Evolutionary conservation across 2,888 invertebrate species (phyloP).

Genomic region (Hydraecia micacea): DNA sequence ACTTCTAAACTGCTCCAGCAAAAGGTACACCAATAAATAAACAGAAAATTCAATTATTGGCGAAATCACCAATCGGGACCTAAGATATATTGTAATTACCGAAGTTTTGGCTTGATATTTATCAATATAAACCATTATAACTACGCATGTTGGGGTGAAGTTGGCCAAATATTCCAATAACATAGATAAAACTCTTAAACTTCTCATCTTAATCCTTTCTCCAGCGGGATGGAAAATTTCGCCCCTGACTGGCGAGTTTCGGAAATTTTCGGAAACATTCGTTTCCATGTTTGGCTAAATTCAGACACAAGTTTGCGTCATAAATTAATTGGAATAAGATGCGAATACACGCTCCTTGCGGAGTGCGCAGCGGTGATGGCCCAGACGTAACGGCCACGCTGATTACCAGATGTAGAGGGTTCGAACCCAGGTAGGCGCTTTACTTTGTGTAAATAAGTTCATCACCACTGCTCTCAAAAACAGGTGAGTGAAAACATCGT

Average conservation of each 20-base stretch:
- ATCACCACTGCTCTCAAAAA: neutral
- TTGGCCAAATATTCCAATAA: constrained; percentile 65
- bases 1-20: neutral
- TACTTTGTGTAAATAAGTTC: neutral
- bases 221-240: constrained; percentile 66
- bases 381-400: fast-evolving
- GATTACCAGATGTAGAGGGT: neutral
- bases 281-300: constrained; percentile 39
- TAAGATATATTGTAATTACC: constrained; percentile 63
- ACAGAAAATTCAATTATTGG: constrained; percentile 53
- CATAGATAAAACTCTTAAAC: constrained; percentile 65
- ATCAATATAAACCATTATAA: constrained; percentile 63
- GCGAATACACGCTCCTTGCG: neutral
- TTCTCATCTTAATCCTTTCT: constrained; percentile 68
- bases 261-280: constrained; percentile 35
- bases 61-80: constrained; percentile 41
- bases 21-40: constrained; percentile 35
- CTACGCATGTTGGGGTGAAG: constrained; percentile 56
- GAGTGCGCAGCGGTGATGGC: neutral
- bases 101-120: constrained; percentile 61
- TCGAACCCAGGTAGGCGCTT: neutral
- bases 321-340: constrained; percentile 52
- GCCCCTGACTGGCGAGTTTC: constrained; percentile 51
- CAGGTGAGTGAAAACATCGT: no score
- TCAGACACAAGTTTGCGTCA: constrained; percentile 44